Base-by-base conservation (phyloP, 2,888 invertebrate genomes). In the Drosophila nr. perissopoda region DNA sequence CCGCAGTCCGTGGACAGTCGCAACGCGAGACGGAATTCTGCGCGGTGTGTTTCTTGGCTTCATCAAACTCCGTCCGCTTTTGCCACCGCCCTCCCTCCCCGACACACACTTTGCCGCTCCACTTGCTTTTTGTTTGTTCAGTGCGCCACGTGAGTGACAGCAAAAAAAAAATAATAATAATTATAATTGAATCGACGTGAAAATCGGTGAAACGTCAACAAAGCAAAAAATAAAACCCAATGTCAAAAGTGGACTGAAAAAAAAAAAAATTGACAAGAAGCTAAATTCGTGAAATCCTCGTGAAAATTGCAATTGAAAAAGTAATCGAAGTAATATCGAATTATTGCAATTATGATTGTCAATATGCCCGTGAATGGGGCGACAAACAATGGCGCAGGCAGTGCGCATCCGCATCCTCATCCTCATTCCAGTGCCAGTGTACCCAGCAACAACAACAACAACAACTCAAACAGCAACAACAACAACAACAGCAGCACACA, bases 301-400 rank as follows among this genome's bases (percentile, higher is more conserved):
- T 36, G 27, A 38, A 34, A 34, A 33, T 11, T 33, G 13, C 13
- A 16, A 27, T 27, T 1, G 2, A 10, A 29, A 21, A 53, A 21
- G 11, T 18, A 27, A 36, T 25, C 27, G n/a, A 16, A n/a, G 4
- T 8, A 25, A 25, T 7, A 48, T 16, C 7, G n/a, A 29, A 29
- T 51, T n/a, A 7, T 8, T 56, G 29, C 4, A 38, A 56, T n/a
- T n/a, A 91, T 92, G 91, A 91, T 92, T 76, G 85, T 91, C 70
- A 92, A 91, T 76, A 89, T 91, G 90, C 82, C 91, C 60, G 82
- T 81, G 49, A 83, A 72, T 70, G 85, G 77, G 52, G 69, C 81
- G 40, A 74, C 67, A 38, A 25, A 5, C 74, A 73, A 71, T 65
- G 36, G 70, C 42, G 57, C 63, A 33, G 33, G 36, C 51, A 29